phyloP scores from a whole-genome alignment of 2,888 invertebrate species.

The Anaspis maculata region DNA sequence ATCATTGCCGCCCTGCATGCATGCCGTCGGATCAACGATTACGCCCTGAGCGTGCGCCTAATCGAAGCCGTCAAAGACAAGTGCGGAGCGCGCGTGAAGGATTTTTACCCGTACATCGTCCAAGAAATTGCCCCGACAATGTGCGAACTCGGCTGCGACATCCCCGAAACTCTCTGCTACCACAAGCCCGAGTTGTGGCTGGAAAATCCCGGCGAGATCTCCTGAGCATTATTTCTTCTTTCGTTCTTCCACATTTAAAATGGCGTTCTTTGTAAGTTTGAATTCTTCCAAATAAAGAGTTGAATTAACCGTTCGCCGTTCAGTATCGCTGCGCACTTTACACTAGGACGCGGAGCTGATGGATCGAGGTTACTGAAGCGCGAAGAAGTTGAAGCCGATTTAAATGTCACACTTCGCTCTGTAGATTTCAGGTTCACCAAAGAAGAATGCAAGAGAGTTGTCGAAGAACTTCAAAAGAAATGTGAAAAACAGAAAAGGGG shows the following conservation, averaged over 20 bases:
- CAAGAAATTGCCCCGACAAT: conserved; percentile 87
- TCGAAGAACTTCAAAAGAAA: too few relatives aligned
- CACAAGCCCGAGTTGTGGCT: conserved; percentile 85
- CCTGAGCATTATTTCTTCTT: too few relatives aligned
- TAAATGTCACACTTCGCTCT: too few relatives aligned
- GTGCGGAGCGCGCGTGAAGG: conserved; percentile 63
- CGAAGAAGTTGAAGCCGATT: too few relatives aligned
- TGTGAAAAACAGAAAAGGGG: too few relatives aligned
- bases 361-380: too few relatives aligned
- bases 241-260: too few relatives aligned
- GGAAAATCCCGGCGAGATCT: not conserved
- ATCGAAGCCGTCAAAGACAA: conserved; percentile 87
- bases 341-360: too few relatives aligned
- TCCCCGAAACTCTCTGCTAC: conserved; percentile 91
- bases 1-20: conserved; percentile 52
- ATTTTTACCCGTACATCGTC: conserved; percentile 79
- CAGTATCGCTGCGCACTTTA: too few relatives aligned
- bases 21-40: conserved; percentile 58
- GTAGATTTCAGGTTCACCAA: too few relatives aligned
- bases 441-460: too few relatives aligned
- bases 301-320: too few relatives aligned
- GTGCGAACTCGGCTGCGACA: conserved; percentile 84
- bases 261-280: not conserved
- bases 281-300: conserved; percentile 2
- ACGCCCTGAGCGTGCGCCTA: conserved; percentile 60